Conservation (phyloP, 2,888 invertebrate genomes). For the Drosophila formosana region DNA sequence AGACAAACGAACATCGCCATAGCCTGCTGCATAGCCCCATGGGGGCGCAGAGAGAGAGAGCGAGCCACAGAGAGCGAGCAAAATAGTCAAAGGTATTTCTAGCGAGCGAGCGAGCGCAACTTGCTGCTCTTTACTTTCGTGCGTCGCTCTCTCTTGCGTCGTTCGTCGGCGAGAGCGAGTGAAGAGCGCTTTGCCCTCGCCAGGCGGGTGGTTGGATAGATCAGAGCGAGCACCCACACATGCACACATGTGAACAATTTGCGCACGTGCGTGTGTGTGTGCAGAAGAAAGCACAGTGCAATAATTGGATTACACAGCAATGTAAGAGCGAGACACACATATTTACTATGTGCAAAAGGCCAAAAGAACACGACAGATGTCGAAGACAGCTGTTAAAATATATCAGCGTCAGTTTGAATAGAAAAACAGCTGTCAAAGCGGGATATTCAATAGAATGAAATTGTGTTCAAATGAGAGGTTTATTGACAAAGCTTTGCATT, state of each 20-base stretch:
- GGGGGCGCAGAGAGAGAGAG: not conserved
- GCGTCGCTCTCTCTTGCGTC: slow-evolving; percentile 1
- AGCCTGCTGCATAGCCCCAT: slow-evolving; percentile 21
- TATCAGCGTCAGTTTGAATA: slow-evolving; percentile 1
- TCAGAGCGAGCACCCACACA: slow-evolving; percentile 18
- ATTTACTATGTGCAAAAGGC: slow-evolving; percentile 13
- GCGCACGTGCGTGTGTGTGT: not conserved
- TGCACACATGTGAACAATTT: too few relatives aligned
- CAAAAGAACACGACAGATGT: slow-evolving; percentile 7
- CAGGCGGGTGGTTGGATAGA: slow-evolving; percentile 45
- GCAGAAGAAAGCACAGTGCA: slow-evolving; percentile 28
- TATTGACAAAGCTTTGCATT: not conserved
- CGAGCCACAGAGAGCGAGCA: slow-evolving; percentile 1
- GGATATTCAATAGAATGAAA: not conserved
- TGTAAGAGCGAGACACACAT: slow-evolving; percentile 15
- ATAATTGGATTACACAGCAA: slow-evolving; percentile 49
- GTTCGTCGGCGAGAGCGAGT: not conserved
- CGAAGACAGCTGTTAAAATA: slow-evolving; percentile 46
- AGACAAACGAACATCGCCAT: slow-evolving; percentile 30
- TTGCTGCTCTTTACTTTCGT: slow-evolving; percentile 23
- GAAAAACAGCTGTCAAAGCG: slow-evolving; percentile 31
- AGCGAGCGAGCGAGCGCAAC: slow-evolving; percentile 26
- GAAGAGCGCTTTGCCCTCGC: slow-evolving; percentile 18
- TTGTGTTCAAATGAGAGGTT: not conserved
- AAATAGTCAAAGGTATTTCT: slow-evolving; percentile 1